Evolutionary conservation across 1,140 invertebrate species (phyloP).

Genomic region (Camponotus vicinus): DNA sequence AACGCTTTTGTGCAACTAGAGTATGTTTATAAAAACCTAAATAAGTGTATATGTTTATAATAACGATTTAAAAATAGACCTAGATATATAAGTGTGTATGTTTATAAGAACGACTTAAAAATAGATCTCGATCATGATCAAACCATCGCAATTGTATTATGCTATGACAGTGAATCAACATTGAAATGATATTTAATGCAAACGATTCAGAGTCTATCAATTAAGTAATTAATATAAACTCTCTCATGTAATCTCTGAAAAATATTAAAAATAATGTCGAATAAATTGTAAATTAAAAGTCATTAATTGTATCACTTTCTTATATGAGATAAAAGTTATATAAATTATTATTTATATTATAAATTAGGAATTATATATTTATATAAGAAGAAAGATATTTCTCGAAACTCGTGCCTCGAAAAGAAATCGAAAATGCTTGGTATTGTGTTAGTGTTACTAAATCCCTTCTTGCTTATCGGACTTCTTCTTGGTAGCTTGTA

Average conservation of each 20-base stretch:
- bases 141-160: background rate
- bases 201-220: background rate
- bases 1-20: too few relatives aligned
- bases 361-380: background rate
- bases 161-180: background rate
- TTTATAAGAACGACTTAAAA: slow-evolving; percentile 45
- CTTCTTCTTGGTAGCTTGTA: slow-evolving; percentile 73
- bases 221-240: slow-evolving; percentile 9
- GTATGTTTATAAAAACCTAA: too few relatives aligned
- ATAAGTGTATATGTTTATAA: too few relatives aligned
- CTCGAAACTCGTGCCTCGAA: background rate
- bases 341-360: background rate
- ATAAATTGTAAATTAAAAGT: background rate
- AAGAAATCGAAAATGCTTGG: slow-evolving; percentile 59
- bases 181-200: slow-evolving; percentile 39
- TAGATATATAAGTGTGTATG: background rate
- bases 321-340: background rate
- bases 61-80: too few relatives aligned
- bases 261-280: background rate
- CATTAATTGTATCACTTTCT: background rate
- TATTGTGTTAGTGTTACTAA: slow-evolving; percentile 28
- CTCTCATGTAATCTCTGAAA: background rate
- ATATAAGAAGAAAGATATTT: background rate
- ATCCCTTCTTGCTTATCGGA: slow-evolving; percentile 66
- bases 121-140: background rate